Conservation (phyloP, 1,140 invertebrate genomes). For the Bilobella aurantiaca region DNA sequence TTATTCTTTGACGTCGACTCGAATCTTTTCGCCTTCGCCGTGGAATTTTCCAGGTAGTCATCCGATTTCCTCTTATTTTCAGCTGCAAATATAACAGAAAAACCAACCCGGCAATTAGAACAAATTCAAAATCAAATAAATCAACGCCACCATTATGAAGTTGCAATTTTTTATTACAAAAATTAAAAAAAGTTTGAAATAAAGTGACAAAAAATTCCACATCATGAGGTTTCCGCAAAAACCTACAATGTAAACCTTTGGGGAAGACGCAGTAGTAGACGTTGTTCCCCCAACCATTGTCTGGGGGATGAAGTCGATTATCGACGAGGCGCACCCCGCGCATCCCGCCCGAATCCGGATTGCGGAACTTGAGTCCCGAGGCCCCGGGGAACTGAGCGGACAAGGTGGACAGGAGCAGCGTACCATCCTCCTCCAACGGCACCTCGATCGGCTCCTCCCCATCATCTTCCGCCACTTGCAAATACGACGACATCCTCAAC, state of each 20-base stretch:
- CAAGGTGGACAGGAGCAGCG: slow-evolving; percentile 72
- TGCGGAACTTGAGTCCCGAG: slow-evolving; percentile 85
- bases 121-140: too few species aligned
- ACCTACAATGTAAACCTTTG: slow-evolving; percentile 64
- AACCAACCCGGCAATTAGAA: neutral
- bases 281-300: slow-evolving; percentile 78
- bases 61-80: slow-evolving; percentile 94
- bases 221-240: too few species aligned
- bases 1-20: slow-evolving; percentile 65
- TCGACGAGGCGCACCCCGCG: slow-evolving; percentile 78
- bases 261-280: slow-evolving; percentile 90
- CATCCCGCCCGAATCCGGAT: slow-evolving; percentile 69
- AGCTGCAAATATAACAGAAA: slow-evolving; percentile 40
- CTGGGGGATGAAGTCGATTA: slow-evolving; percentile 73
- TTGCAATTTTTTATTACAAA: too few species aligned
- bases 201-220: too few species aligned
- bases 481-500: slow-evolving; percentile 41
- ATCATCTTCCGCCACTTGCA: slow-evolving; percentile 70
- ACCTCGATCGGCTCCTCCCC: slow-evolving; percentile 75
- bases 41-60: slow-evolving; percentile 81
- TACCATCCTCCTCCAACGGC: slow-evolving; percentile 79
- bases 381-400: slow-evolving; percentile 85
- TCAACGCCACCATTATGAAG: too few species aligned
- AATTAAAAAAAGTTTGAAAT: too few species aligned
- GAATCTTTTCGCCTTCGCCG: slow-evolving; percentile 82